A percentile compares a stretch with the other conserved stretches of the same genome.
Evolutionary conservation across 2,797 vertebrate species (phyloP).

Genomic region (Setipinna tenuifilis): DNA sequence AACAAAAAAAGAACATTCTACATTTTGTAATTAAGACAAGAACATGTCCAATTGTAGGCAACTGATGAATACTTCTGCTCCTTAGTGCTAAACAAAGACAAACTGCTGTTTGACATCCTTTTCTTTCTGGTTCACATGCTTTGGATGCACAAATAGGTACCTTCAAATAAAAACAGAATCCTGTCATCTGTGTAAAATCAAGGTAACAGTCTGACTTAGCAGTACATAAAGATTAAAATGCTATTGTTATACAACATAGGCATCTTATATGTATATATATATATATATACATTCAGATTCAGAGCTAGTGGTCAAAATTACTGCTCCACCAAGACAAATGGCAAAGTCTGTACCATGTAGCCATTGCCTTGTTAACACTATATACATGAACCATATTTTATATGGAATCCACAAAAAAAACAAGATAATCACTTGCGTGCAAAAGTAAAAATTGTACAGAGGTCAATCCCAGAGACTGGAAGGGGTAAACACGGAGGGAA

Average conservation of each 20-base stretch:
- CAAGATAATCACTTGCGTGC: not conserved
- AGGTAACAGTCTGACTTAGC: not conserved
- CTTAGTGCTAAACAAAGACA: constrained; percentile 10
- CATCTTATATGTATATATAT: not conserved
- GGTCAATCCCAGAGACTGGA: not conserved
- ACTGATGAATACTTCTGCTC: not conserved
- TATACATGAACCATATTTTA: constrained; percentile 1
- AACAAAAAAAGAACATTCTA: not conserved
- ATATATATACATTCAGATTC: not conserved
- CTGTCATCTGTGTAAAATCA: constrained; percentile 7
- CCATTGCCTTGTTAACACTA: constrained; percentile 11
- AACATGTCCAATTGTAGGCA: not conserved
- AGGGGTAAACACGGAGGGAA: not conserved
- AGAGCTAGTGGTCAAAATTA: constrained; percentile 21
- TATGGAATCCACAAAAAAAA: constrained; percentile 8
- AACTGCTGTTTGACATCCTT: not conserved
- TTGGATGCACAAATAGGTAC: not conserved
- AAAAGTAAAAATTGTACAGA: constrained; percentile 7
- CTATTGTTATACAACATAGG: constrained; percentile 6
- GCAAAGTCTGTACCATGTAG: not conserved
- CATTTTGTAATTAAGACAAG: not conserved
- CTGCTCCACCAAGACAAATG: constrained; percentile 4
- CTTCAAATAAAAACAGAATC: constrained; percentile 4
- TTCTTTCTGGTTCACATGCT: not conserved
- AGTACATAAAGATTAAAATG: constrained; percentile 20